Base-by-base conservation (phyloP, 2,888 invertebrate genomes). In the Brenthis hecate region DNA sequence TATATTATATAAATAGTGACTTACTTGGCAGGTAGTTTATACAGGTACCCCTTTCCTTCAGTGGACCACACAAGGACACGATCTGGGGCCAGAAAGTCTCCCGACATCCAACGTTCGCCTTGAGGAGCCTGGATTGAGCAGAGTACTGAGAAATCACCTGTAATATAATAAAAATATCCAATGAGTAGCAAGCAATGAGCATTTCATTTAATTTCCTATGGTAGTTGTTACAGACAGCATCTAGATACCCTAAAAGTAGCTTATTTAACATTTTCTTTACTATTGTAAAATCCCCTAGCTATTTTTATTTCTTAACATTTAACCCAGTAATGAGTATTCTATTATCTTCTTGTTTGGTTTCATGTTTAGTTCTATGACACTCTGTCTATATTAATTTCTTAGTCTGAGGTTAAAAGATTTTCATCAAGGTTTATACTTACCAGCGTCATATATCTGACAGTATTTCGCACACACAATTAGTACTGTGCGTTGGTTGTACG, bases 391-490 rank as follows among this genome's bases (percentile, higher is more conserved):
- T 28, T 28, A 4, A 4, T 28, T 28, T 23, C 2, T 23, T 23
- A 23, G 23, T 4, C 28, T 28, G 3, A 28, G 28, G 0, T 4
- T 0, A 28, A 32, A 3, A 56, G n/a, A 14, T 8, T 13, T 14
- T 61, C 16, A 57, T 19, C 50, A 14, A 19, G 14, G 14, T 2
- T 16, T 6, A 47, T 36, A 63, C 81, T 81, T 76, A 97, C 97
- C 96, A 51, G 96, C 96, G 80, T 96, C 96, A 76, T 96, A 96
- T 73, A 96, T 96, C 94, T 99, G 99, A 96, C 99, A 99, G 86
- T 98, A 98, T 84, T 98, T 98, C 0, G 98, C 97, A 84, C 99
- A 99, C 1, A 99, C 98, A 62, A 99, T 97, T 13, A 99, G 94
- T 43, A 99, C 98, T 0, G 99, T 99, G 62, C 99, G 94, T 82